Conservation (phyloP, 2,888 invertebrate species). For the Rhamphomyia laevipes region DNA sequence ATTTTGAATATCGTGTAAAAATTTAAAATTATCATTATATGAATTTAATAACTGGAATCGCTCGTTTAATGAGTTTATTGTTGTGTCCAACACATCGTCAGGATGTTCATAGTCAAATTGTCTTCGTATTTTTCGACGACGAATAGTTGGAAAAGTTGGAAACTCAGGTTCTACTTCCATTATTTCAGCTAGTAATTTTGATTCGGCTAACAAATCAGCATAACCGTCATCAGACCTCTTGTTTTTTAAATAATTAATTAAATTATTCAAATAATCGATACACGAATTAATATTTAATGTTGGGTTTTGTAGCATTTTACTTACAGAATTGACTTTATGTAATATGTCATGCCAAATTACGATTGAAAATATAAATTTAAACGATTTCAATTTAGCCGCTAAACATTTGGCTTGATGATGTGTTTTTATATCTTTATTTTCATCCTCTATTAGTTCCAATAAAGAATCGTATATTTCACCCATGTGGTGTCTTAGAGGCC, state of each 20-base stretch:
- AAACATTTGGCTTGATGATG: slow-evolving; percentile 3
- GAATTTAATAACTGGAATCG: background rate
- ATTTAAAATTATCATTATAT: background rate
- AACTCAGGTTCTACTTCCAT: slow-evolving; percentile 1
- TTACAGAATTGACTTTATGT: slow-evolving; percentile 1
- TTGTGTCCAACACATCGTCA: background rate
- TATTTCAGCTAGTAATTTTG: slow-evolving; percentile 2
- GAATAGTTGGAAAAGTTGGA: background rate
- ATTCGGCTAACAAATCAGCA: background rate
- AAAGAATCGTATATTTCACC: background rate
- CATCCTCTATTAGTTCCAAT: background rate
- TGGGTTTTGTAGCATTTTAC: slow-evolving; percentile 1
- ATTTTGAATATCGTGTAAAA: too few relatives aligned
- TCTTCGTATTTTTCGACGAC: background rate
- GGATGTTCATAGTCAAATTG: slow-evolving; percentile 2
- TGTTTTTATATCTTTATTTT: slow-evolving; percentile 1
- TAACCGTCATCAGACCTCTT: slow-evolving; percentile 1
- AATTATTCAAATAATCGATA: background rate
- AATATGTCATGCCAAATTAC: slow-evolving; percentile 3
- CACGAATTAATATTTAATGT: background rate
- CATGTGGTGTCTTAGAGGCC: background rate
- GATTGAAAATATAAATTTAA: background rate
- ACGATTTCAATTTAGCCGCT: slow-evolving; percentile 3
- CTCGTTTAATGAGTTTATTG: background rate
- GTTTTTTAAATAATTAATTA: background rate